A percentile compares a stretch with the other conserved stretches of the same genome.
These are phyloP conservation scores for Sinodicranocentrus sp. DNA, from an alignment of 2,888 invertebrate species.

Conservation along the genomic window DNA sequence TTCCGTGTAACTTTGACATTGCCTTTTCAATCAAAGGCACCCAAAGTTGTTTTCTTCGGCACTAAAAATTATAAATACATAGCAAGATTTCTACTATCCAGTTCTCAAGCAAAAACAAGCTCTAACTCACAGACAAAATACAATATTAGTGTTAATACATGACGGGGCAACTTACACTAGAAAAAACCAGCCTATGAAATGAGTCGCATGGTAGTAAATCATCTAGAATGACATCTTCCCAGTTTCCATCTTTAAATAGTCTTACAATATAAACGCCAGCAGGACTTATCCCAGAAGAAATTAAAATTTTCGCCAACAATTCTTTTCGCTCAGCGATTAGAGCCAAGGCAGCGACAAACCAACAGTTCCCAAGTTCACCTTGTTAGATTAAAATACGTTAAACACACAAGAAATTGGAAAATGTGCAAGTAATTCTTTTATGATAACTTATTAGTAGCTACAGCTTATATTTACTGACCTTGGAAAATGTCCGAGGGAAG, in stretches of 20 bases:
- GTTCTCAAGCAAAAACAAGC: too few species aligned
- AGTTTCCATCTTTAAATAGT: conserved; percentile 97
- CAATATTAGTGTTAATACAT: too few species aligned
- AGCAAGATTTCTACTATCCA: too few species aligned
- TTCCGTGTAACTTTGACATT: conserved; percentile 97
- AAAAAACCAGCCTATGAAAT: conserved; percentile 93
- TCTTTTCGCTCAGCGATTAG: conserved; percentile 97
- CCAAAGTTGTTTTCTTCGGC: conserved; percentile 93
- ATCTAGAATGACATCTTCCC: conserved; percentile 97
- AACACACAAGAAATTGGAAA: too few species aligned
- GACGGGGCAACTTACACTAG: conserved; percentile 84
- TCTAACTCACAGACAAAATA: too few species aligned
- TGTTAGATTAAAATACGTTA: conserved; percentile 36
- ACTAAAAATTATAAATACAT: conserved; percentile 17
- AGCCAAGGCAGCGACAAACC: conserved; percentile 96
- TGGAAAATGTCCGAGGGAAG: conserved; percentile 96
- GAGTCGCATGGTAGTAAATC: conserved; percentile 97
- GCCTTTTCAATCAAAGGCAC: conserved; percentile 99
- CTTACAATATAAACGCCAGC: conserved; percentile 91
- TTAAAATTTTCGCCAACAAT: conserved; percentile 92
- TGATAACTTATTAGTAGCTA: too few species aligned
- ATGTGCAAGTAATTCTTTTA: too few species aligned
- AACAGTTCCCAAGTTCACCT: conserved; percentile 97
- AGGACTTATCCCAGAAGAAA: conserved; percentile 86
- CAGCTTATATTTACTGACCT: conserved; percentile 80